Base-by-base conservation (phyloP, 2,113 vertebrate genomes). In the Fukomys damarensis region DNA sequence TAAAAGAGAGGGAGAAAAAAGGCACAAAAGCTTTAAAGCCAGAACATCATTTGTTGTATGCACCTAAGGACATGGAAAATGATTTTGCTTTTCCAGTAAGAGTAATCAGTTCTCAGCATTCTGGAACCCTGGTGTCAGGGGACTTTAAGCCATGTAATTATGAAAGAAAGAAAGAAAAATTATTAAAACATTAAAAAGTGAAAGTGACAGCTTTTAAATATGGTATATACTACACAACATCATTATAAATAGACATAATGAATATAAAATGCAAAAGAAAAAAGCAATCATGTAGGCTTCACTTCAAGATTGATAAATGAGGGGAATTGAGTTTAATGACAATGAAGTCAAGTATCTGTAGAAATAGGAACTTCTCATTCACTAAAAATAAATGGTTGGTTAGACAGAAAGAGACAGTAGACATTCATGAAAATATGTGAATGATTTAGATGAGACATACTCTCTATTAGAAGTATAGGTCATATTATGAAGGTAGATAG, bases 61-160 rank as follows among this genome's bases (percentile, higher is more conserved):
- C 94, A 90, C 84, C 66, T 65, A 38, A 80, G 49, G 80, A 94
- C 52, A 90, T 22, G 24, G 83, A 89, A 96, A 97, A 92, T 94
- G 70, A 93, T 96, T 96, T 97, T 83, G 26, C 54, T 93, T 93
- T 92, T 86, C 46, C 91, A 68, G 41, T 83, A 30, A 83, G 5
- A 65, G 68, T 94, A 94, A 93, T 86, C 89, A 93, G 68, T 87
- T 20, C 43, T 41, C 9, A 92, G 61, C 7, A 82, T 91, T 89
- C 72, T 83, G 72, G 85, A 74, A 49, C 19, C 54, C 91, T 83
- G 22, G 26, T 89, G 59, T 26, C 63, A 30, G 65, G 43, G 49
- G 59, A 87, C 81, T 93, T 90, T 56, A 56, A 93, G 41, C 20
- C 56, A 74, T 68, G 35, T 79, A 95, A 88, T 95, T 91, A 94